These are phyloP conservation scores for Coryphaenoides rupestris DNA, from an alignment of 2,113 vertebrate species.

Conservation along the genomic window DNA sequence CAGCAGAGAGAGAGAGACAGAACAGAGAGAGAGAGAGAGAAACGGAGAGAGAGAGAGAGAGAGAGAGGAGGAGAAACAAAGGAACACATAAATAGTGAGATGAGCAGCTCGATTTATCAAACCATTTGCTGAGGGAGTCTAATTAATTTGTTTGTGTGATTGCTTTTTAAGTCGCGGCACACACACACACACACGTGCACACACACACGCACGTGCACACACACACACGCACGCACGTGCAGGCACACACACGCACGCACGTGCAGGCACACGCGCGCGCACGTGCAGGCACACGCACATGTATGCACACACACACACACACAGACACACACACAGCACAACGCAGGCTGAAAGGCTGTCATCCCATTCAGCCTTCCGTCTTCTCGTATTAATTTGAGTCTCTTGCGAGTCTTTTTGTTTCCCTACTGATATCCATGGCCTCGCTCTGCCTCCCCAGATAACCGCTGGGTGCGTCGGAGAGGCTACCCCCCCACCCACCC, in stretches of 20 bases:
- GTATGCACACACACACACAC: constrained; percentile 10
- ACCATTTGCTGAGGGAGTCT: constrained; percentile 63
- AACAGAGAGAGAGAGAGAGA: no score
- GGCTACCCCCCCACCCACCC: not conserved
- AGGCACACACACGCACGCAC: not conserved
- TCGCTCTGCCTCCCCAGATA: no score
- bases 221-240: constrained; percentile 4
- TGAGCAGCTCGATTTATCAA: constrained; percentile 72
- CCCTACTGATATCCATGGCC: no score
- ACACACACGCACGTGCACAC: not conserved
- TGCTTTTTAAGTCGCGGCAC: constrained; percentile 57
- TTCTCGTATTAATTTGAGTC: not conserved
- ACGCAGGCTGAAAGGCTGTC: not conserved
- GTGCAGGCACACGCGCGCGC: no score
- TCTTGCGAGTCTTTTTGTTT: not conserved
- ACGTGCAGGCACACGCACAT: not conserved
- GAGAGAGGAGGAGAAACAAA: constrained; percentile 17
- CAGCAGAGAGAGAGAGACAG: no score
- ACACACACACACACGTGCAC: constrained; percentile 14
- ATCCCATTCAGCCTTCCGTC: not conserved
- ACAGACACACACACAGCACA: not conserved
- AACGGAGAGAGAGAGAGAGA: constrained; percentile 1
- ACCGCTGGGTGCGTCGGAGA: no score
- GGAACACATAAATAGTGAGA: constrained; percentile 29
- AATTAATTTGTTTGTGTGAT: constrained; percentile 83